A percentile compares a stretch with the other conserved stretches of the same genome.
These are phyloP conservation scores for Erebia epiphron DNA, from an alignment of 2,888 invertebrate genomes.

Conservation along the genomic window DNA sequence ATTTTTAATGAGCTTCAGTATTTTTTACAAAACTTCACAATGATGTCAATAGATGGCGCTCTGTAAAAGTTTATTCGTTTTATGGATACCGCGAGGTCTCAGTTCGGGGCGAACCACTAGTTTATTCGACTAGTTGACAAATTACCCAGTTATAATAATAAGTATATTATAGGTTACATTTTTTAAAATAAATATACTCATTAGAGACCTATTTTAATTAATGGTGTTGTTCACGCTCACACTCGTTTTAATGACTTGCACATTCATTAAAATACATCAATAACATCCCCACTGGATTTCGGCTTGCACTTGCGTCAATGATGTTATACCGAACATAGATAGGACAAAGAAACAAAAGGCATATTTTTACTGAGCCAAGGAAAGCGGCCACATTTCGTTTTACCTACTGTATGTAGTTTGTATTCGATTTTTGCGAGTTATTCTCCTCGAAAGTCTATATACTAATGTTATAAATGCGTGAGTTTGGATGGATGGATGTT, in stretches of 20 bases:
- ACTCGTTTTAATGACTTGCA: neutral
- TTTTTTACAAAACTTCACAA: no score
- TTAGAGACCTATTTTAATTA: slow-evolving; percentile 8
- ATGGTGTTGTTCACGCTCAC: neutral
- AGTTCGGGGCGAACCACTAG: no score
- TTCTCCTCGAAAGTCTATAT: neutral
- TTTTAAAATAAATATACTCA: neutral
- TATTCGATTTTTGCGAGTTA: neutral
- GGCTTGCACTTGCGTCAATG: neutral
- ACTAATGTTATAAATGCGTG: no score
- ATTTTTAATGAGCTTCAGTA: no score
- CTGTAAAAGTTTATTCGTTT: no score
- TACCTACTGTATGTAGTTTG: neutral
- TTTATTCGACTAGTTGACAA: no score
- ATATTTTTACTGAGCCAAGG: neutral
- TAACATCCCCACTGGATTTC: slow-evolving; percentile 7
- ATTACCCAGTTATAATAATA: no score
- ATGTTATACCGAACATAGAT: neutral
- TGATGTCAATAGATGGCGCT: no score
- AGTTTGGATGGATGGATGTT: no score
- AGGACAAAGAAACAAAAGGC: neutral
- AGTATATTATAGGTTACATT: no score
- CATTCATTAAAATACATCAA: slow-evolving; percentile 7
- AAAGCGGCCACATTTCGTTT: no score
- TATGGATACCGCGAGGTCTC: no score